Conservation (phyloP, 2,888 invertebrate species). For the Syritta pipiens region DNA sequence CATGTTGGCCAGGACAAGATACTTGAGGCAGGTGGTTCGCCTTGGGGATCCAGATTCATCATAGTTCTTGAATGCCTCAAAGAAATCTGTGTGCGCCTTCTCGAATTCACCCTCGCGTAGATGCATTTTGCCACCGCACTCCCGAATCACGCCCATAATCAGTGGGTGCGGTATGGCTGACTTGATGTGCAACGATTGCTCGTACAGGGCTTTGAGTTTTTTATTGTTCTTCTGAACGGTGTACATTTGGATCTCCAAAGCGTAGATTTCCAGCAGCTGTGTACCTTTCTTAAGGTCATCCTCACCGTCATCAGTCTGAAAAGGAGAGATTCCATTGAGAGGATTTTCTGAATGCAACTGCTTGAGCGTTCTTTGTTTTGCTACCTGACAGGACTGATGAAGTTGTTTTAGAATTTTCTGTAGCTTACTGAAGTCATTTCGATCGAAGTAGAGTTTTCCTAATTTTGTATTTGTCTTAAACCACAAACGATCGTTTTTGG, state of each 20-base stretch:
- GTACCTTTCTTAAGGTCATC: constrained; percentile 99
- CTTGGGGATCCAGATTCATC: constrained; percentile 99
- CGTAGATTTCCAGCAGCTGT: constrained; percentile 98
- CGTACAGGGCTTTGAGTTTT: constrained; percentile 96
- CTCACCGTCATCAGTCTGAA: constrained; percentile 97
- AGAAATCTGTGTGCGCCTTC: constrained; percentile 99
- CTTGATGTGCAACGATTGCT: constrained; percentile 98
- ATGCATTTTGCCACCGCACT: constrained; percentile 99
- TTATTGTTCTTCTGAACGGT: constrained; percentile 99
- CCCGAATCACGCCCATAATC: constrained; percentile 99
- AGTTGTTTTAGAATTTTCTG: constrained; percentile 98
- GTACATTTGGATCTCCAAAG: constrained; percentile 99
- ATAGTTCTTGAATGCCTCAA: constrained; percentile 99
- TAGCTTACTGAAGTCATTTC: constrained; percentile 95
- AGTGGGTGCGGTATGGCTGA: constrained; percentile 99
- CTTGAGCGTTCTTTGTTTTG: background rate
- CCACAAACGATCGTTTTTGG: constrained; percentile 99
- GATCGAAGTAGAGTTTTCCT: constrained; percentile 98
- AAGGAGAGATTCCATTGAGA: constrained; percentile 58
- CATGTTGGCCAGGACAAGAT: constrained; percentile 99
- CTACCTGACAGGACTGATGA: constrained; percentile 96
- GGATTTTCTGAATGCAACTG: background rate
- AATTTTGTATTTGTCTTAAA: constrained; percentile 99
- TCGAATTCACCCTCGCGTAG: constrained; percentile 98
- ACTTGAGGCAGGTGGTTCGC: constrained; percentile 97